Conservation (phyloP, 2,888 invertebrate species). For the Calameuta pallipes region DNA sequence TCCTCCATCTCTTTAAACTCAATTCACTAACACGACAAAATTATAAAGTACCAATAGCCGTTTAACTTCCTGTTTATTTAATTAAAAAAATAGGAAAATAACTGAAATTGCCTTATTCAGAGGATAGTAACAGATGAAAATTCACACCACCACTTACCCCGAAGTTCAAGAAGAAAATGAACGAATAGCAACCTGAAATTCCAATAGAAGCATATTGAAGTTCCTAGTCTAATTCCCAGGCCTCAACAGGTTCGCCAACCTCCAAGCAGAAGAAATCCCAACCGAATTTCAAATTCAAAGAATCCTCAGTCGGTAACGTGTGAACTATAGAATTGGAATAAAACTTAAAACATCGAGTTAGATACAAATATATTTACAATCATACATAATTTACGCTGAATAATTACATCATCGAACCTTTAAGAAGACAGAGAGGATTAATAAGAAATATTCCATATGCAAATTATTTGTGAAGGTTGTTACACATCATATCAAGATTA, state of each 20-base stretch:
- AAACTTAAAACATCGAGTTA: neutral
- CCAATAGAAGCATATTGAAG: neutral
- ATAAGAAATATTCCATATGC: neutral
- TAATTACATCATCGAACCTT: neutral
- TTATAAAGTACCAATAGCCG: neutral
- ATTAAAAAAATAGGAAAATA: neutral
- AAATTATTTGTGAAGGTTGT: neutral
- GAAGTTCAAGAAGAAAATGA: conserved; percentile 36
- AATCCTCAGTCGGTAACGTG: neutral
- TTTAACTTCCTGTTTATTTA: neutral
- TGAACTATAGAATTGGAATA: neutral
- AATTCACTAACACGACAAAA: neutral
- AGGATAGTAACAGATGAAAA: neutral
- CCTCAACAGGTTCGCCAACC: neutral
- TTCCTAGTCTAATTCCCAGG: neutral
- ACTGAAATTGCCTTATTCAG: neutral
- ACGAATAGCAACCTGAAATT: conserved; percentile 20
- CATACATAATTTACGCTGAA: no score
- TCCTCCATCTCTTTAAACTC: conserved; percentile 33
- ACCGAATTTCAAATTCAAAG: neutral
- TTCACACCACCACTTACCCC: neutral
- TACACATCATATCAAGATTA: neutral
- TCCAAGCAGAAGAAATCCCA: neutral
- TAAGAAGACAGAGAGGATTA: neutral
- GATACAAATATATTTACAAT: no score